Base-by-base conservation (phyloP, 1,140 invertebrate species). In the Berghia stephanieae region DNA sequence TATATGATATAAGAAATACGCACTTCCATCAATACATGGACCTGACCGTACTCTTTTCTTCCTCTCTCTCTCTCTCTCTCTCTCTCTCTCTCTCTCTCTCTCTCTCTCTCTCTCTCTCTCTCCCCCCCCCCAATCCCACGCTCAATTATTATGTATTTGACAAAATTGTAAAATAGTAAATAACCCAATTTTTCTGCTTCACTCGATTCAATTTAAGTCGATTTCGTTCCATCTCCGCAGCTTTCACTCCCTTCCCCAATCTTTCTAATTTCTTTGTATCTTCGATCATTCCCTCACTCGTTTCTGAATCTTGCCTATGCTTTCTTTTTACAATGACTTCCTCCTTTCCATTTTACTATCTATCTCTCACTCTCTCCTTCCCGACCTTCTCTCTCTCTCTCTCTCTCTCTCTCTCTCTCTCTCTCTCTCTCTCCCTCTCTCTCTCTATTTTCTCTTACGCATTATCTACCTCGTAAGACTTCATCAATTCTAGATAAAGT, bases 241-340 rank as follows among this genome's bases (percentile, higher is more conserved):
- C 60, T 18, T 27, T 18, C 60, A 18, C 13, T 16, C 60, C 13
- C 27, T 16, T 18, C 66, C 13, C 5, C 43, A 85, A 83, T 52
- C 90, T 90, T 77, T 82, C 90, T 70, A 90, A 88, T 79, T 85
- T 83, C 81, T 88, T 89, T 76, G 85, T 85, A 21, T 84, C 85
- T 42, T 89, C 87, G 4, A 89, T 90, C 60, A 85, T 85, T 21
- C 68, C 79, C 24, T 76, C 83, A 8, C 87, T 90, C 79, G 82
- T 86, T 0, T 80, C 83, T 18, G 87, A 38, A 69, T 69, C 13
- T 36, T 69, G 21, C 16, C 40, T 24, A 43, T 69, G 67, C 13
- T 52, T n/a, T 16, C 13, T n/a, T 16, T 49, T n/a, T 16, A 49
- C 46, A 49, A 49, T n/a, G n/a, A 16, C 46, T 16, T 49, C 46